Evolutionary conservation across 1,140 invertebrate species (phyloP), one percentile per base, ranked within the genome.

Genomic region (Zaprionus vittiger): DNA sequence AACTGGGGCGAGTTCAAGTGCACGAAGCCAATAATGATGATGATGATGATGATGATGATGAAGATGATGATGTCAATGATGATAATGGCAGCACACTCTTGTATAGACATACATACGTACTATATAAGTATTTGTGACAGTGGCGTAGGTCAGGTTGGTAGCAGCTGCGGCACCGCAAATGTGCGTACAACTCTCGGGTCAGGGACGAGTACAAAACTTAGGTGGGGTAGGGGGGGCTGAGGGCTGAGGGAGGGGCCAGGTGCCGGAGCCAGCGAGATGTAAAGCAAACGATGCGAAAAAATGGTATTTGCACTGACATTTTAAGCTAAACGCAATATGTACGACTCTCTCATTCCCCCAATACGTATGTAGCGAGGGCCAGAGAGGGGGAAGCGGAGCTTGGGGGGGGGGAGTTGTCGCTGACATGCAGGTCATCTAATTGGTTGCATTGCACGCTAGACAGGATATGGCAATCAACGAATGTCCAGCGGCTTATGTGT

Each of bases 401-500:
- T 34, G 24, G 38, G 59, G 60, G 44, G 37, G 38, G 59, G 60
- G 44, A 28, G 55, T 63, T 20, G 62, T 52, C 59, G 70, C 63
- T 73, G 75, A 77, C 68, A 77, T 77, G 70, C 75, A 77, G 83
- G 70, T 83, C 83, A 87, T 80, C 84, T 87, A 87, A 87, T 87
- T 87, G 83, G 83, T 81, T 78, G 80, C 81, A 75, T 69, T 79
- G 70, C 81, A 75, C 66, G 71, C 70, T 77, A 75, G 57, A 76
- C 80, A 70, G 60, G 60, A 79, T 75, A 67, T 80, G 83, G 80
- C 83, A 83, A 87, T 87, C 83, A 87, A 83, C 83, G 80, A 87
- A 83, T 87, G 80, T 87, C 80, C 80, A 87, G 83, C 73, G 80
- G 80, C 83, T 89, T 87, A 80, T 68, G 55, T 80, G 69, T 73